These are phyloP conservation scores for Oligia latruncula DNA, from an alignment of 2,888 invertebrate genomes.

Conservation along the genomic window DNA sequence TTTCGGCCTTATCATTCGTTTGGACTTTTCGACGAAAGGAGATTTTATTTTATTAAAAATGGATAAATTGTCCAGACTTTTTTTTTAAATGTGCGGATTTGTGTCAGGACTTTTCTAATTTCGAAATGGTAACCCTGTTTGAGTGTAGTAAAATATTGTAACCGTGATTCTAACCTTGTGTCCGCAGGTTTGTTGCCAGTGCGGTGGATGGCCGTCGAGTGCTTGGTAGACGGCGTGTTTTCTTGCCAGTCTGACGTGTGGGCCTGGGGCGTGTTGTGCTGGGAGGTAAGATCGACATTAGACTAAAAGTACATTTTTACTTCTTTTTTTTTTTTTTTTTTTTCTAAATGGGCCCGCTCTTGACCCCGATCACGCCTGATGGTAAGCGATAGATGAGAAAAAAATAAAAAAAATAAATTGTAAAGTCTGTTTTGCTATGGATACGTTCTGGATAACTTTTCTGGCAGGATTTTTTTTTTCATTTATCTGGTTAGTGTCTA, in stretches of 20 bases:
- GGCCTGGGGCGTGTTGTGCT: conserved; percentile 98
- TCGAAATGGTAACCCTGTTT: neutral
- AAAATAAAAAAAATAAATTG: too few relatives aligned
- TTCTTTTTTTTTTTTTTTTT: too few relatives aligned
- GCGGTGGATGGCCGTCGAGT: conserved; percentile 99
- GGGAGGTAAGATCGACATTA: conserved; percentile 92
- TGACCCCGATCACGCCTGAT: too few relatives aligned
- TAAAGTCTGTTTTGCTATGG: neutral
- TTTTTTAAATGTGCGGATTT: neutral
- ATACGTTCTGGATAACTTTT: neutral
- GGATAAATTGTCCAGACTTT: neutral
- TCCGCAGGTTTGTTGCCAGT: conserved; percentile 95
- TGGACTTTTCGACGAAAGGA: neutral
- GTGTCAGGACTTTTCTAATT: neutral
- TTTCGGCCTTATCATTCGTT: neutral
- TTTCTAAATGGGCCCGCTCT: too few relatives aligned
- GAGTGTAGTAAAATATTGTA: neutral
- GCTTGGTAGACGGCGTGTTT: conserved; percentile 98
- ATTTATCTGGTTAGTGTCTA: neutral
- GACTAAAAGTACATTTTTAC: neutral
- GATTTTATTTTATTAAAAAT: neutral
- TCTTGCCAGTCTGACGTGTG: conserved; percentile 99
- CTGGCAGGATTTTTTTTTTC: neutral
- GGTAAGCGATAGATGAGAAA: too few relatives aligned
- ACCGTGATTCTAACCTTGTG: conserved; percentile 3